Evolutionary conservation across 2,888 invertebrate species (phyloP), one percentile per base, ranked within the genome.

Genomic region (Drosophila parthenogenetica): DNA sequence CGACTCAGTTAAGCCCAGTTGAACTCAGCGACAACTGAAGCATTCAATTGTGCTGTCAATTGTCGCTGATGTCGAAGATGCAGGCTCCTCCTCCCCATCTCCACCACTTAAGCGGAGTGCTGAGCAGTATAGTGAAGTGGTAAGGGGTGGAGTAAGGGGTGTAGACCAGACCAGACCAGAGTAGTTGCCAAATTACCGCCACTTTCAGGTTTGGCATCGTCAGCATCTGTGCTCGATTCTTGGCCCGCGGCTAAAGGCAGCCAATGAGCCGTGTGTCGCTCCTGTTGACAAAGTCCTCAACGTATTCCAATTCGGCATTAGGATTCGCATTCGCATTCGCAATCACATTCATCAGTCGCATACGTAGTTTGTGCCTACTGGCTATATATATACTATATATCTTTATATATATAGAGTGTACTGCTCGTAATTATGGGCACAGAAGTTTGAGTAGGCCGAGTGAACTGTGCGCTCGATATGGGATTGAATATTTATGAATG

Each of bases 111-210:
- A 35, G 55, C 35, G 35, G 35, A 55, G 55, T 35, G 35, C 35
- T 5, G 35, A 35, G 35, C 3, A 13, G 35, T 13, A 13, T 35
- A 35, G 35, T 35, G 35, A 29, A 35, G 35, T 35, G 22, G 19
- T 11, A 13, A 35, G 35, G 11, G 35, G 35, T 35, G 35, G 13
- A 13, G 35, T 35, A 13, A 35, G 35, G 45, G 45, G 55, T 40
- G 62, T 37, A 35, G 48, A 48, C 25, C 22, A 14, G 54, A 54
- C 62, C 25, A 55, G n/a, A n/a, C n/a, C n/a, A 51, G 69, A 83
- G 89, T 82, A 87, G 88, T 82, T 82, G 75, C 68, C 87, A 83
- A 84, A 89, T 84, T 84, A 84, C 83, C 83, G 89, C 89, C 89
- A 89, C 89, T 84, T 84, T 89, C 62, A 35, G 84, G 83, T 83